Base-by-base conservation (phyloP, 2,113 vertebrate genomes). In the Carassius gibelio region DNA sequence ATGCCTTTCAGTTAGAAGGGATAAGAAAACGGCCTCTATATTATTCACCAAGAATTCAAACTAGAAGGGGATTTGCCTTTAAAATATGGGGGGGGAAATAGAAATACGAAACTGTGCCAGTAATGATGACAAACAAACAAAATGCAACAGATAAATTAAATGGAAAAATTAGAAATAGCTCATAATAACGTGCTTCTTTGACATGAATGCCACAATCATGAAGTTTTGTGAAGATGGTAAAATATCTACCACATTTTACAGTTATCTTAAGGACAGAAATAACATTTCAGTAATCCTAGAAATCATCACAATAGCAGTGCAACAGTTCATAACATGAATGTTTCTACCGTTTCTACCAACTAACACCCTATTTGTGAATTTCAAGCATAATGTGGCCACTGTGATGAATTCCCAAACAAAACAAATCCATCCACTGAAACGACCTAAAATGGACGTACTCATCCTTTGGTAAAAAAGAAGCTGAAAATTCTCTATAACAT, bases 141-240 rank as follows among this genome's bases (percentile, higher is more conserved):
- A 48, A 74, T 14, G 38, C 17, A 42, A 42, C 17, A 0, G 1
- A 42, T 48, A 23, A 74, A 48, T 0, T 74, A 21, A 3, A 23
- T 6, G 71, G 36, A 2, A 23, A 72, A 13, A 5, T 74, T 7
- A 45, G 21, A 48, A 75, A 48, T 19, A 1, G 66, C n/a, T 72
- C 45, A 64, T 26, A 68, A 83, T 85, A 89, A 83, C 80, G 86
- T 89, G 88, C 86, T 89, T 89, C 84, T 89, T 89, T 83, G 84
- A 89, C 88, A 85, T 85, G 23, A 83, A 86, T 79, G 45, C 66
- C 84, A 85, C 23, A 82, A 45, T 55, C 82, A 87, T 78, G 21
- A 77, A 57, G 75, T 64, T 36, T 75, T 36, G 10, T 78, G 75
- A 85, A 85, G 72, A 87, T 69, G 50, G 26, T 26, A 38, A 77